Evolutionary conservation across 2,888 invertebrate genomes (phyloP).

Genomic region (Polylopha cassiicola): DNA sequence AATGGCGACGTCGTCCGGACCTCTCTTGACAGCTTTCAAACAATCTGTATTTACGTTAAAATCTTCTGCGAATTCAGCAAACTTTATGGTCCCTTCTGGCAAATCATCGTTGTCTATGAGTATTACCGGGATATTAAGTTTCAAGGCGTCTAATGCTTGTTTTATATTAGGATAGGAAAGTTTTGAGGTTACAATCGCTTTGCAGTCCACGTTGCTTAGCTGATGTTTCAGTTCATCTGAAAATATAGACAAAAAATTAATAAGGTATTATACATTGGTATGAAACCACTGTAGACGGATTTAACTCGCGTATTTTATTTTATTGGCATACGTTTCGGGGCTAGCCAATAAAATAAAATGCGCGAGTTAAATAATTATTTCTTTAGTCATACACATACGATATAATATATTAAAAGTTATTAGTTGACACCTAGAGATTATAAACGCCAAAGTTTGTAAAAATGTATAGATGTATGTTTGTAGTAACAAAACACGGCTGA

Average conservation of each 20-base stretch:
- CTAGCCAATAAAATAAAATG: too few relatives aligned
- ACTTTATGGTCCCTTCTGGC: constrained; percentile 79
- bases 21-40: constrained; percentile 59
- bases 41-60: constrained; percentile 69
- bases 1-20: constrained; percentile 78
- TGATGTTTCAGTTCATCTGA: constrained; percentile 84
- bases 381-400: too few relatives aligned
- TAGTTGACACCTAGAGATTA: too few relatives aligned
- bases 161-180: constrained; percentile 68
- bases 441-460: too few relatives aligned
- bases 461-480: too few relatives aligned
- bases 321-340: too few relatives aligned
- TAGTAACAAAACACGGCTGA: too few relatives aligned
- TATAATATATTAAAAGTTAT: too few relatives aligned
- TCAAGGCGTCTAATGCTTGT: constrained; percentile 62
- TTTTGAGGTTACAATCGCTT: constrained; percentile 80
- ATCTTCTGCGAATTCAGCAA: constrained; percentile 79
- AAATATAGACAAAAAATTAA: constrained; percentile 35
- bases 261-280: not conserved
- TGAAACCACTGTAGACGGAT: too few relatives aligned
- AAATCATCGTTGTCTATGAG: constrained; percentile 57
- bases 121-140: constrained; percentile 72
- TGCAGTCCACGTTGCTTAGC: constrained; percentile 77
- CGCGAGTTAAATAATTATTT: too few relatives aligned
- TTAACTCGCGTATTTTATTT: too few relatives aligned